Percentiles rank a stretch among this genome's conserved stretches.
Evolutionary conservation across 2,888 invertebrate genomes (phyloP).

Genomic region (Mesorhabditis spiculigera): DNA sequence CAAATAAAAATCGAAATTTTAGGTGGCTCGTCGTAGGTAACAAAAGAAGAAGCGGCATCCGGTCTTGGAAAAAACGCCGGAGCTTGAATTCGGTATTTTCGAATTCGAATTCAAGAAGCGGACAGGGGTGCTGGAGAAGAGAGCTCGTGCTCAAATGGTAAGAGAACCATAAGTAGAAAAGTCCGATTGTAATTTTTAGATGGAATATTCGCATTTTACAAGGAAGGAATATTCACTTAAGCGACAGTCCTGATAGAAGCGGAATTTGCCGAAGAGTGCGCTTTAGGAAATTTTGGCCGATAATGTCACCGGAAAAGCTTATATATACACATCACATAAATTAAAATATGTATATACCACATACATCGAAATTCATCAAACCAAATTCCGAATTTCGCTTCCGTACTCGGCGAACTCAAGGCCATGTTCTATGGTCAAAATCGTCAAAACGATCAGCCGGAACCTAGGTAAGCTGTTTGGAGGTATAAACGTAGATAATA

Average conservation of each 20-base stretch:
- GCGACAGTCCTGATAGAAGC: constrained; percentile 21
- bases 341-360: too few species aligned
- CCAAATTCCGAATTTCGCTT: constrained; percentile 16
- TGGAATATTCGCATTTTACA: constrained; percentile 18
- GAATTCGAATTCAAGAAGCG: too few species aligned
- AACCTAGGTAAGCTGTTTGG: constrained; percentile 13
- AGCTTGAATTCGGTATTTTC: too few species aligned
- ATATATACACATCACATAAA: too few species aligned
- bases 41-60: neutral
- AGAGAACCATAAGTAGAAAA: neutral
- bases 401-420: constrained; percentile 35
- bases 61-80: neutral
- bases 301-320: too few species aligned
- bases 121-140: neutral
- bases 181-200: neutral
- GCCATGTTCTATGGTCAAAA: constrained; percentile 35
- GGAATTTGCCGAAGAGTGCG: constrained; percentile 18
- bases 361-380: too few species aligned
- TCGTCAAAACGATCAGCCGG: constrained; percentile 36
- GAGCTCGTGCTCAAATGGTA: neutral
- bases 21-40: neutral
- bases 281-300: constrained; percentile 8
- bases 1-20: too few species aligned
- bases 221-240: constrained; percentile 20
- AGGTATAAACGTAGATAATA: neutral